A percentile compares a stretch with the other conserved stretches of the same genome.
Evolutionary conservation across 2,113 vertebrate species (phyloP).

Genomic region (Struthidea cinerea): DNA sequence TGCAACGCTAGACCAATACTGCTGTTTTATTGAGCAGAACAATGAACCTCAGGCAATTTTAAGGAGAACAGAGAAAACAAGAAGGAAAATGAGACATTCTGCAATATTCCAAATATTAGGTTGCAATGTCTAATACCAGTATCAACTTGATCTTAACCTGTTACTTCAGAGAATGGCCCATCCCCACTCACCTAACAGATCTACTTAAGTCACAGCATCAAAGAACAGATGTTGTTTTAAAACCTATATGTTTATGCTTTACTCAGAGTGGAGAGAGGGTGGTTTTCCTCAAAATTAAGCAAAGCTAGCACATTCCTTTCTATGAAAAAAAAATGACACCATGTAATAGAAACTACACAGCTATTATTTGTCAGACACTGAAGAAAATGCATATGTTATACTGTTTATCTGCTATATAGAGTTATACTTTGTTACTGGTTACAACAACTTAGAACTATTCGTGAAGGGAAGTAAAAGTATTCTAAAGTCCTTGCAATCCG

Average conservation of each 20-base stretch:
- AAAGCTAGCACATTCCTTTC: not conserved
- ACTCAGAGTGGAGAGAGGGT: not conserved
- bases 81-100: not conserved
- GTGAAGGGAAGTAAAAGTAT: not conserved
- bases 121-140: not conserved
- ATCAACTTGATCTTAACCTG: not conserved
- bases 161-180: not conserved
- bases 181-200: not conserved
- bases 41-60: not conserved
- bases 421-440: not conserved
- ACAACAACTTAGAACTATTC: not conserved
- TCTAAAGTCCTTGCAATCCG: not conserved
- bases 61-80: not conserved
- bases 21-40: not conserved
- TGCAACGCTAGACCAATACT: not conserved
- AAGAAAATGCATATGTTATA: not conserved
- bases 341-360: not conserved
- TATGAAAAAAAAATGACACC: rapidly evolving
- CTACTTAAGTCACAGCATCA: not conserved
- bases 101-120: not conserved
- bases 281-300: not conserved
- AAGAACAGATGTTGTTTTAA: not conserved
- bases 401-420: not conserved
- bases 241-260: not conserved
- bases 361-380: not conserved